These are phyloP conservation scores for Acrocephalus scirpaceus DNA, from an alignment of 2,797 vertebrate genomes.

Conservation along the genomic window DNA sequence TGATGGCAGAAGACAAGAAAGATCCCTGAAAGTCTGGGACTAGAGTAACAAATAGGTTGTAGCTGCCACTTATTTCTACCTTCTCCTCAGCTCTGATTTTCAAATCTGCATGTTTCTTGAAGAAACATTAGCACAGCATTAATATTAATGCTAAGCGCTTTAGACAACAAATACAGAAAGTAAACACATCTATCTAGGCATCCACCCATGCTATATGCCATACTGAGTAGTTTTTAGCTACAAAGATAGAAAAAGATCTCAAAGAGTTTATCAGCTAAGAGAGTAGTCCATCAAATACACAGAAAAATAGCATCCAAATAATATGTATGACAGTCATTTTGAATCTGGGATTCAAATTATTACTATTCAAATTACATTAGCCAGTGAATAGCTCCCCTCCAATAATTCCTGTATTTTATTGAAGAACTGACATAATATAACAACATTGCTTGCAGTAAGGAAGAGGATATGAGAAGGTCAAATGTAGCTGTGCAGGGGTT, in stretches of 20 bases:
- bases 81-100: neutral
- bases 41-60: neutral
- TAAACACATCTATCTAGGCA: neutral
- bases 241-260: neutral
- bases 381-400: neutral
- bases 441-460: neutral
- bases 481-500: neutral
- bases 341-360: neutral
- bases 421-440: neutral
- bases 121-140: neutral
- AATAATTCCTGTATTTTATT: neutral
- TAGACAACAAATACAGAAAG: neutral
- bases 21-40: accelerated
- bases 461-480: neutral
- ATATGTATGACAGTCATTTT: neutral
- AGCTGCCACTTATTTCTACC: neutral
- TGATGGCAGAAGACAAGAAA: neutral
- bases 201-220: neutral
- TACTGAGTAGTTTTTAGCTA: neutral
- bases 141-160: neutral
- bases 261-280: neutral
- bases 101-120: neutral
- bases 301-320: neutral
- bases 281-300: neutral
- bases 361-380: neutral